Conservation (phyloP, 2,113 vertebrate genomes). For the Ctenodactylus gundi region DNA sequence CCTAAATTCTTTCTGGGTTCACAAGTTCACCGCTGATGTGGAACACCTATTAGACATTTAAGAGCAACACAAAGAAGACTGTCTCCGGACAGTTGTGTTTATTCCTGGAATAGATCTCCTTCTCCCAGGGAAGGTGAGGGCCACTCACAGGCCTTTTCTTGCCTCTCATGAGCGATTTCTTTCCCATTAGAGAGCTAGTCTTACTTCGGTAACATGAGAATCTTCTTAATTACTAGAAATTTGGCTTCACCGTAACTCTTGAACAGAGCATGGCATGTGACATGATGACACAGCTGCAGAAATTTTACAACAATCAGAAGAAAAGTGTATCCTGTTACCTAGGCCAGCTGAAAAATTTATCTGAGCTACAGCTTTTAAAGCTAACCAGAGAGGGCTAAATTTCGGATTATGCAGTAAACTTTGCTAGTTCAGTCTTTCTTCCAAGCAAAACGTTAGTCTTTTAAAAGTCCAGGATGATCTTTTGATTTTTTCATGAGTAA, state of each 20-base stretch:
- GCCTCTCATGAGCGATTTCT: not conserved
- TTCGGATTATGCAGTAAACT: conserved; percentile 7
- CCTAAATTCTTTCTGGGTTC: conserved; percentile 49
- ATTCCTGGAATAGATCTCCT: conserved; percentile 57
- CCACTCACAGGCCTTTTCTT: conserved; percentile 47
- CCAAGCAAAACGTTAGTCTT: not conserved
- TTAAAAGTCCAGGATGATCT: not conserved
- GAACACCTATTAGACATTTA: conserved; percentile 63
- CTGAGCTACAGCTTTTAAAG: not conserved
- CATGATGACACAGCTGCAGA: not conserved
- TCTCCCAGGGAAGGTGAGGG: conserved; percentile 22
- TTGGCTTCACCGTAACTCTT: not conserved
- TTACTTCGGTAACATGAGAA: not conserved
- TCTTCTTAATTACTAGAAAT: conserved; percentile 1
- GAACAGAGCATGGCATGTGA: not conserved
- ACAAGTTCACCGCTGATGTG: conserved; percentile 61
- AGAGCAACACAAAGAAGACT: conserved; percentile 61
- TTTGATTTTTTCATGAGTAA: not conserved
- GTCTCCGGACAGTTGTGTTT: conserved; percentile 45
- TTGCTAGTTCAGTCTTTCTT: not conserved
- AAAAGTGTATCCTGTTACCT: not conserved
- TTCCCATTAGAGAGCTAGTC: not conserved
- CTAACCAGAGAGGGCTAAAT: not conserved
- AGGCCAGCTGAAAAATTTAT: not conserved
- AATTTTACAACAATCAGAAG: not conserved